Evolutionary conservation across 2,113 vertebrate species (phyloP), one percentile per base, ranked within the genome.

Genomic region (Brevimyrus niger): DNA sequence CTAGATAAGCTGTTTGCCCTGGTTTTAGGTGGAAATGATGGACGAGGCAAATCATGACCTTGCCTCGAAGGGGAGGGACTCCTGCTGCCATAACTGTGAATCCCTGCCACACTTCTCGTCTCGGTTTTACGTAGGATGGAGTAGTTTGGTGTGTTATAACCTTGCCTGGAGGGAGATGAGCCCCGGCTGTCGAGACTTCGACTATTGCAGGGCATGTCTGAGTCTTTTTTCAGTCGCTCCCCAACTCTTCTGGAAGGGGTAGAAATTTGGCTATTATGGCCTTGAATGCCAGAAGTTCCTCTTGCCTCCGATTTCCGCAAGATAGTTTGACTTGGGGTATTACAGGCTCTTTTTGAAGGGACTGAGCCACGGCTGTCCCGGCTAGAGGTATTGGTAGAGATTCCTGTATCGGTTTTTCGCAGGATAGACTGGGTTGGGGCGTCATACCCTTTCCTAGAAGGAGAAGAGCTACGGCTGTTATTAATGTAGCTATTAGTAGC

Each of bases 221-320:
- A 51, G 27, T 93, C 93, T 51, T 83, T 91, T 91, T 94, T 90
- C 87, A 90, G 73, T 9, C 90, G 83, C 90, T 90, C 91, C 90
- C 95, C 94, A 92, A 94, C 93, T 69, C 94, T 93, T 50, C 51
- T 87, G 48, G 86, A 53, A 10, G 42, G 61, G 87, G 6, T 94
- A 42, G 94, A 95, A 35, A 93, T 94, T 89, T 93, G 94, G 73
- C 94, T 94, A 82, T 92, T 91, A 2, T 91, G 88, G 55, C 92
- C 89, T 51, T 38, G 93, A 88, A 13, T 88, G 5, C 44, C 94
- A 48, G 93, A 35, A 87, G 91, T 93, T n/a, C 80, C 65, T 2
- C 90, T 1, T 0, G 93, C 93, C 58, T 94, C 94, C 0, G 93
- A 94, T 92, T 94, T 95, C 84, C 50, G 90, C 48, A 94, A 90